Evolutionary conservation across 2,888 invertebrate genomes (phyloP).

Genomic region (Pseudococcus longispinus): DNA sequence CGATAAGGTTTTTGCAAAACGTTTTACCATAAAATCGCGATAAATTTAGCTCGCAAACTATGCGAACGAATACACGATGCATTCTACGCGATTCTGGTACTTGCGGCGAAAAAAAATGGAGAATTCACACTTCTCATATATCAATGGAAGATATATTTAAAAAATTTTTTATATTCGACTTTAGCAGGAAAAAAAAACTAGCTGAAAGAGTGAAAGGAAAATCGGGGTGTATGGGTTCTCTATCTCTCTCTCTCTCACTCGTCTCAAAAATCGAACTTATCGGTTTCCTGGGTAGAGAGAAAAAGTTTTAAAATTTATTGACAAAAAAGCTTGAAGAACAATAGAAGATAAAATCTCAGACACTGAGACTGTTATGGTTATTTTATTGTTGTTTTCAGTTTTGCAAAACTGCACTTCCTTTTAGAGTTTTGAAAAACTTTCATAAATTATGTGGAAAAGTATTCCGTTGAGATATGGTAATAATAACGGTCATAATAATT

Average conservation of each 20-base stretch:
- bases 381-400: conserved; percentile 46
- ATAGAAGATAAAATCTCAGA: conserved; percentile 42
- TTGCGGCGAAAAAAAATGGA: neutral
- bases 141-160: conserved; percentile 29
- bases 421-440: conserved; percentile 43
- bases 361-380: conserved; percentile 39
- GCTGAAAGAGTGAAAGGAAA: neutral
- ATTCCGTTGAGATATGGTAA: conserved; percentile 43
- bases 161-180: conserved; percentile 8
- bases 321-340: conserved; percentile 46
- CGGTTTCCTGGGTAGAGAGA: conserved; percentile 11
- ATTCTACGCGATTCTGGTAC: neutral
- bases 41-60: conserved; percentile 23
- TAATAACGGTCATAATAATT: conserved; percentile 45
- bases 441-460: conserved; percentile 42
- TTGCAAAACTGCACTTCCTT: conserved; percentile 46
- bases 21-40: conserved; percentile 34
- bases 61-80: conserved; percentile 12
- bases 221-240: neutral
- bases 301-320: conserved; percentile 43
- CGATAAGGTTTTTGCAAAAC: conserved; percentile 38
- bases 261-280: conserved; percentile 45
- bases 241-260: neutral
- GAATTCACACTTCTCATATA: conserved; percentile 43
- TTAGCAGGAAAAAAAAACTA: neutral